Evolutionary conservation across 2,888 invertebrate species (phyloP), one percentile per base, ranked within the genome.

Genomic region (Eupithecia vulgata): DNA sequence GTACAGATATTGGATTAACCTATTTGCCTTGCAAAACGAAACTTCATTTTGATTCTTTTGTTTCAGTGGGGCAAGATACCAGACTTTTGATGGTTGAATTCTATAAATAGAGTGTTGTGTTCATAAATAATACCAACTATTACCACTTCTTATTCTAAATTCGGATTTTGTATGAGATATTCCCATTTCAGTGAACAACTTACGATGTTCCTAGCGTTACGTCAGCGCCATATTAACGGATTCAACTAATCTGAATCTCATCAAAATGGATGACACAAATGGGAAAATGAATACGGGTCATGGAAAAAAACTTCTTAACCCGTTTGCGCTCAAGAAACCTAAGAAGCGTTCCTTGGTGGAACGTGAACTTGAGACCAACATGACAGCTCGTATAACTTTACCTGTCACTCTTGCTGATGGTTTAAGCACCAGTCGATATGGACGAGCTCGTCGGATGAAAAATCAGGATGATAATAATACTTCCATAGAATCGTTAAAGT

Each of bases 371-470:
- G 94, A 94, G 79, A 94, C 93, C 0, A 92, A 82, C 78, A 82
- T 94, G 81, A 94, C 94, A 71, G 84, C 91, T 40, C 86, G 87
- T 80, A 82, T 92, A 8, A 94, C 92, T 62, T 91, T 92, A 12
- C 93, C 93, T 1, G 83, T 87, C 5, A 83, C 85, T 1, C 78
- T 80, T 40, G 78, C 79, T 15, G 91, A 89, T 66, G 84, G 83
- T n/a, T 77, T 81, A 1, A 92, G 83, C 57, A 94, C 88, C 40
- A 96, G 96, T 79, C 94, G 96, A 17, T 96, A 95, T 86, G 96
- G 96, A 12, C 91, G 96, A 84, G 90, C 95, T 68, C 93, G 95
- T 42, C 94, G 95, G 71, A 88, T 93, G 8, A 96, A 95, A 85
- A 86, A 89, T n/a, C 89, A 90, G 2, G 80, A 82, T 17, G 95